These are phyloP conservation scores for Metallyticus violacea DNA, from an alignment of 2,888 invertebrate genomes.

Conservation along the genomic window DNA sequence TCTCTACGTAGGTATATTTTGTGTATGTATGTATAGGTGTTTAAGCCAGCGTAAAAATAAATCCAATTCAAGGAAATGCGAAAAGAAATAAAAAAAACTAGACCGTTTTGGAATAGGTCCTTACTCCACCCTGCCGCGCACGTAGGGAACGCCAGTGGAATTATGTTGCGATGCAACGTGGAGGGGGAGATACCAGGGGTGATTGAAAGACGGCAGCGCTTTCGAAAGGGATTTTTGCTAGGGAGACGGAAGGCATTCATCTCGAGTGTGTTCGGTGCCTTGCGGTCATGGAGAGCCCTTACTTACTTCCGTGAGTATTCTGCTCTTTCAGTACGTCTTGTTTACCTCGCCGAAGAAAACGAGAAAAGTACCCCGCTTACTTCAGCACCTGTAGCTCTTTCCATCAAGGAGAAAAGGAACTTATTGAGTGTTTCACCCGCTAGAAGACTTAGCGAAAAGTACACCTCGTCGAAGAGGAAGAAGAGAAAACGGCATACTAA, in stretches of 20 bases:
- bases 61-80: not conserved
- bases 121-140: too few relatives aligned
- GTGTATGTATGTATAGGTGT: not conserved
- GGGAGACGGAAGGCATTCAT: not conserved
- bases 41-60: not conserved
- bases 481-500: too few relatives aligned
- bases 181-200: too few relatives aligned
- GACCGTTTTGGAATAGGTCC: not conserved
- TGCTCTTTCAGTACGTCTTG: not conserved
- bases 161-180: not conserved
- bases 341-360: not conserved
- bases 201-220: too few relatives aligned
- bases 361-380: not conserved
- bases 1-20: too few relatives aligned
- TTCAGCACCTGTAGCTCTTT: not conserved
- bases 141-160: not conserved
- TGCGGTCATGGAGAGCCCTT: not conserved
- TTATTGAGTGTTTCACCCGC: too few relatives aligned
- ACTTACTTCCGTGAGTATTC: not conserved
- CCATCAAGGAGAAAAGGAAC: not conserved
- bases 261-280: not conserved
- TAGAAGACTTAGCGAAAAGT: too few relatives aligned
- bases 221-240: not conserved
- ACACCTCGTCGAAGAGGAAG: too few relatives aligned
- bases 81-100: not conserved